phyloP scores from a whole-genome alignment of 2,888 invertebrate genomes.

The Drosophila koepferae region DNA sequence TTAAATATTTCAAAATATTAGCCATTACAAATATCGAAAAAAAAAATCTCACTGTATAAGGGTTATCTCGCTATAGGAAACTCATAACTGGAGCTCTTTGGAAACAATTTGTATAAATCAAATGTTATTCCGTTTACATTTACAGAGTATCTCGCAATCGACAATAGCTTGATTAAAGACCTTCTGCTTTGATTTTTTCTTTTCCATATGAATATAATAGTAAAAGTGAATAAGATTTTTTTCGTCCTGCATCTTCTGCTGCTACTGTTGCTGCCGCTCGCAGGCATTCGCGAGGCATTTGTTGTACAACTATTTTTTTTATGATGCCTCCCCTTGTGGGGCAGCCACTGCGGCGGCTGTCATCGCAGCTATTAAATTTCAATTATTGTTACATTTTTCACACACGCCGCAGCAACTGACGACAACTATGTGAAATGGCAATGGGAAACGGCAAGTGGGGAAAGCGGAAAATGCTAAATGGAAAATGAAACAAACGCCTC shows the following conservation, averaged over 20 bases:
- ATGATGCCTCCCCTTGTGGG: conserved; percentile 54
- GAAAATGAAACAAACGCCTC: conserved; percentile 63
- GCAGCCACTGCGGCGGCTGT: conserved; percentile 55
- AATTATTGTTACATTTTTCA: conserved; percentile 80
- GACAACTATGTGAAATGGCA: conserved; percentile 43
- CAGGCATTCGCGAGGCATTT: conserved; percentile 37
- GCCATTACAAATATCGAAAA: no score
- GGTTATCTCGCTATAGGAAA: no score
- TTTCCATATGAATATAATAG: conserved; percentile 74
- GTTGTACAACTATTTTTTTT: conserved; percentile 51
- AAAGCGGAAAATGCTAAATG: conserved; percentile 33
- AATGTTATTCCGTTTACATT: not conserved
- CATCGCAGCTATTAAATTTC: conserved; percentile 78
- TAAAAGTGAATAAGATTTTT: conserved; percentile 74
- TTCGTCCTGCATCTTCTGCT: conserved; percentile 16
- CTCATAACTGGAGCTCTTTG: no score
- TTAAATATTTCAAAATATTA: no score
- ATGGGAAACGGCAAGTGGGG: conserved; percentile 57
- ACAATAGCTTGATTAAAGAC: no score
- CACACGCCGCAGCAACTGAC: conserved; percentile 55
- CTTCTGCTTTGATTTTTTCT: not conserved
- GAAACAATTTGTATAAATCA: not conserved
- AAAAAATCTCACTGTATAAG: no score
- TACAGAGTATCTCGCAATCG: not conserved
- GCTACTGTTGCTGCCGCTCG: not conserved